Percentiles rank a stretch among this genome's conserved stretches.
Conservation (phyloP, 2,113 vertebrate genomes). For the Axis porcinus region DNA sequence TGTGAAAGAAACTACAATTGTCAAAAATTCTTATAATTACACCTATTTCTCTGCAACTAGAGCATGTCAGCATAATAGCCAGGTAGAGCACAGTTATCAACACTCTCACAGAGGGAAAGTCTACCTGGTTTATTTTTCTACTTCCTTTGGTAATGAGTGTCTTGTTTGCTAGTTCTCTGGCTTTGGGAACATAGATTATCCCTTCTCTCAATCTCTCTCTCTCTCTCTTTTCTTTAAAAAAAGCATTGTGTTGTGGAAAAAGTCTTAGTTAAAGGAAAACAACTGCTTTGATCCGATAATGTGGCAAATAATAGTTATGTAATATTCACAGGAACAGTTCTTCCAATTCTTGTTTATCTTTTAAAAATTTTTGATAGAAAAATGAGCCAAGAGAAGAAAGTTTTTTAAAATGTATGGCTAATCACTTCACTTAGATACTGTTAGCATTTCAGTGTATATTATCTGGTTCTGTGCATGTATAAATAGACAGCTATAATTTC, state of each 20-base stretch:
- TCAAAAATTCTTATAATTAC: constrained; percentile 51
- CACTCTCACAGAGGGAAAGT: not conserved
- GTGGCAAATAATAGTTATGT: not conserved
- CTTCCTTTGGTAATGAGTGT: not conserved
- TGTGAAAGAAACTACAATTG: constrained; percentile 44
- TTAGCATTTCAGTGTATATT: not conserved
- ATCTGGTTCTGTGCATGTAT: not conserved
- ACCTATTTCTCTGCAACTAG: constrained; percentile 31
- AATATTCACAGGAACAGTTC: not conserved
- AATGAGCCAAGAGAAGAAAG: not conserved
- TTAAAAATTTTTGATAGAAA: not conserved
- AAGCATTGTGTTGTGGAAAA: not conserved
- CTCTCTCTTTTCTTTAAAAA: not conserved
- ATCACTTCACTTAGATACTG: not conserved
- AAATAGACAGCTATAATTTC: not conserved
- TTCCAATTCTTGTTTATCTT: not conserved
- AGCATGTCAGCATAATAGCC: not conserved
- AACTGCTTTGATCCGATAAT: not conserved
- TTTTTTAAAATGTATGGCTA: not conserved
- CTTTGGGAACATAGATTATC: not conserved
- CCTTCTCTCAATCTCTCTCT: not conserved
- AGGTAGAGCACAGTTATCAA: constrained; percentile 28
- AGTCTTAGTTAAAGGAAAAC: not conserved
- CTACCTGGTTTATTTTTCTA: not conserved
- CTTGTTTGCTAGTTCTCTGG: not conserved